A percentile compares a stretch with the other conserved stretches of the same genome.
phyloP scores from a whole-genome alignment of 2,797 vertebrate genomes.

The Melanotaenia boesemani region DNA sequence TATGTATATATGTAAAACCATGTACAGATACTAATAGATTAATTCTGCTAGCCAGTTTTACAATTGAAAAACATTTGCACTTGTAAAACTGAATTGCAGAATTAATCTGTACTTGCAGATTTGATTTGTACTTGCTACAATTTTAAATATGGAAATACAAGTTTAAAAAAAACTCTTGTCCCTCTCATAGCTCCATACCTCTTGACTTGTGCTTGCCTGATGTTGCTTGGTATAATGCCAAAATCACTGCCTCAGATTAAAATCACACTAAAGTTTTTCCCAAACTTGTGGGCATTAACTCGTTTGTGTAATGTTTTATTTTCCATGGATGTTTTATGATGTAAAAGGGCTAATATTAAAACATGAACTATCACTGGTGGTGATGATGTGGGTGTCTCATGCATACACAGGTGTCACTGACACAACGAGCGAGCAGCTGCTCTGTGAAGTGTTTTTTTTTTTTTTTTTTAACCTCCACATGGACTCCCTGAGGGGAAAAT shows the following conservation, averaged over 20 bases:
- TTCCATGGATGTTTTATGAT: background rate
- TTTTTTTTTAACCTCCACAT: constrained; percentile 33
- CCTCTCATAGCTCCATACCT: no score
- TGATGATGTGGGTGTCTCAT: constrained; percentile 12
- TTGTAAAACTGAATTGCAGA: no score
- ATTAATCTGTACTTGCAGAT: no score
- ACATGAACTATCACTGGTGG: background rate
- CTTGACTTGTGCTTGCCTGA: background rate
- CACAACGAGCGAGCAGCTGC: constrained; percentile 40
- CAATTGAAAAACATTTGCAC: no score
- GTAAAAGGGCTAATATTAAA: constrained; percentile 39
- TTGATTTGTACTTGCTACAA: no score
- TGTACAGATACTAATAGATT: no score
- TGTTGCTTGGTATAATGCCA: constrained; percentile 2
- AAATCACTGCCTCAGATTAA: constrained; percentile 12
- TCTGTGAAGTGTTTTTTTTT: background rate
- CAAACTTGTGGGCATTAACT: constrained; percentile 17
- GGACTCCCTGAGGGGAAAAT: constrained; percentile 43
- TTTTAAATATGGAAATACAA: no score
- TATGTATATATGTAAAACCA: no score
- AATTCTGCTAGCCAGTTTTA: no score
- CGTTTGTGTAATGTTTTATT: background rate
- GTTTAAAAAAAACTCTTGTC: no score
- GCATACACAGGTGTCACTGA: constrained; percentile 28
- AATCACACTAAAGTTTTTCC: background rate